Evolutionary conservation across 2,113 vertebrate genomes (phyloP), one percentile per base, ranked within the genome.

Genomic region (Excalfactoria chinensis): DNA sequence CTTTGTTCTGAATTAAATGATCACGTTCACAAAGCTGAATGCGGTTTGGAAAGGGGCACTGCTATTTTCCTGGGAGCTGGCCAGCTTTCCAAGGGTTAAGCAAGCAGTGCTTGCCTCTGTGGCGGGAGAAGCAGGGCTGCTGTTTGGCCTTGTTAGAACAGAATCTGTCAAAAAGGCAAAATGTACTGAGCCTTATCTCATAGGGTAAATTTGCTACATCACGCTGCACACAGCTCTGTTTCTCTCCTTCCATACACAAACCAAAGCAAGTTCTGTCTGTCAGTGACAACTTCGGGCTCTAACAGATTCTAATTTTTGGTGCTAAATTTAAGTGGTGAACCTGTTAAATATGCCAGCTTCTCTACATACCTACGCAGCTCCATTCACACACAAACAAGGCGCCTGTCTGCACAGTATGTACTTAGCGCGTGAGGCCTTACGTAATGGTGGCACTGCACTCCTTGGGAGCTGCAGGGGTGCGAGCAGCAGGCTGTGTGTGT

Each of bases 331-430:
- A 88, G 80, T 28, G 17, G 46, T 6, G n/a, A 91, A 95, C 92
- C 83, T 88, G 78, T 79, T 94, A 90, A 88, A 83, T 72, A 69
- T 51, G 86, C 84, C 79, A 91, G 59, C 59, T 85, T 96, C 84
- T 73, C 81, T 87, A 84, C 63, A 71, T 68, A 83, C 88, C 90
- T 84, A 89, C 55, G 13, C 96, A 82, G 86, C 84, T 25, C 51
- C 55, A 19, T 69, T 81, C 91, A 86, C 88, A 93, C 55, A 90
- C 86, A 93, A 86, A 92, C 82, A 59, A 63, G 73, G 60, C 46
- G 92, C 72, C 74, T 92, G 83, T 44, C 82, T 89, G 95, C 88
- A 95, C 93, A 88, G 7, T n/a, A 32, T 81, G 94, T 91, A 53
- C 94, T 88, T 7, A n/a, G 30, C 19, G 86, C 66, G 53, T 28